Evolutionary conservation across 1,140 invertebrate species (phyloP).

Genomic region (Aphaenogaster rudis): DNA sequence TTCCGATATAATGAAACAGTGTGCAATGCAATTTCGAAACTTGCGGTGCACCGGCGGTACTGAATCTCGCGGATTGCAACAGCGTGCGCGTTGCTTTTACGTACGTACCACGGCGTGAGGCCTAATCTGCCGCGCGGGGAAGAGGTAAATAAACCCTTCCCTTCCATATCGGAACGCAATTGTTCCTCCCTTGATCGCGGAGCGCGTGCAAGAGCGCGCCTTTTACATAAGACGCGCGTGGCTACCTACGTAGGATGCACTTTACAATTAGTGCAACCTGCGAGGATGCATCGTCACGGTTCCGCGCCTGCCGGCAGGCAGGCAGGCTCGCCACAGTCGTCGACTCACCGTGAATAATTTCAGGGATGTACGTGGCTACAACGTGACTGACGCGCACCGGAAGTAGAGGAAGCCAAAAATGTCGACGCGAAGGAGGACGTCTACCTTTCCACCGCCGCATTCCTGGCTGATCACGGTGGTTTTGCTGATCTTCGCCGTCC

Average conservation of each 20-base stretch:
- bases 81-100: neutral
- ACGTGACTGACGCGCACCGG: constrained; percentile 40
- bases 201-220: constrained; percentile 20
- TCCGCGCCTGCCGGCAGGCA: neutral
- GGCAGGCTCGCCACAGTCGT: constrained; percentile 4
- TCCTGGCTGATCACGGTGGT: neutral
- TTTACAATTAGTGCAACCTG: constrained; percentile 41
- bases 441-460: neutral
- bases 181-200: constrained; percentile 34
- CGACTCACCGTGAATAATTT: constrained; percentile 73
- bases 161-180: constrained; percentile 26
- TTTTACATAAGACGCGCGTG: constrained; percentile 38
- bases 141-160: constrained; percentile 51
- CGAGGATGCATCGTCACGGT: constrained; percentile 63
- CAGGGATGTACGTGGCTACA: constrained; percentile 67
- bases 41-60: neutral
- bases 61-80: constrained; percentile 30
- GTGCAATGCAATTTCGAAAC: constrained; percentile 45
- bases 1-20: constrained; percentile 32
- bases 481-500: constrained; percentile 26
- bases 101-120: neutral
- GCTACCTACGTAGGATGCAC: constrained; percentile 33
- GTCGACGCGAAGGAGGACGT: constrained; percentile 38
- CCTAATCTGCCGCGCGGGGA: neutral
- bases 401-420: constrained; percentile 61